Base-by-base conservation (phyloP, 2,113 vertebrate genomes). In the Passer domesticus region DNA sequence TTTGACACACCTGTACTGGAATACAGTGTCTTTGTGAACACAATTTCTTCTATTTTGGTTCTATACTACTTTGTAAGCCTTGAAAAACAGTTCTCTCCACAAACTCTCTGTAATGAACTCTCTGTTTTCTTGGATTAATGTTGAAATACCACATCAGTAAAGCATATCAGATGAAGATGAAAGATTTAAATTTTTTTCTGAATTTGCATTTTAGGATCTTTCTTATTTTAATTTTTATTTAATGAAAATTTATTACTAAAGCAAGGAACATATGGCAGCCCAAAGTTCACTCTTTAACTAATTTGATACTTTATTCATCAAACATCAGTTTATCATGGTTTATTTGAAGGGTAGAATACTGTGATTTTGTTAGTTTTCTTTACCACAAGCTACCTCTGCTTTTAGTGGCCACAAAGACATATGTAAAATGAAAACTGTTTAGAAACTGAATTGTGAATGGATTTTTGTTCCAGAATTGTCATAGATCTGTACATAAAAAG, bases 181-280 rank as follows among this genome's bases (percentile, higher is more conserved):
- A 67, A 70, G 12, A 68, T 24, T 62, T 43, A 0, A 3, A 1
- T 0, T 1, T 13, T 6, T 25, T 87, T 52, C 13, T 68, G 11
- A 64, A 25, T 68, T 60, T 72, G 3, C 2, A 5, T 68, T 79
- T 85, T 76, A 72, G 12, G 5, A 35, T 31, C 7, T 46, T 78
- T 52, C 5, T 35, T 2, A 46, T 49, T 83, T 69, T 23, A 41
- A 10, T 35, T 47, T 63, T 63, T 64, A 33, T 70, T 75, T 72
- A 44, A 63, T 41, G 7, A 39, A 74, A 70, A 28, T 49, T 58
- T 56, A 10, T 17, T 73, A n/a, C 11, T 21, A 31, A 76, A 77
- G 23, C 46, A 77, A 39, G 44, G 35, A 47, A 62, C 1, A 0
- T 12, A 28, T 14, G 6, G 10, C 33, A 70, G 47, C 35, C 44